phyloP scores from a whole-genome alignment of 2,888 invertebrate genomes.

The Cistogaster globosa region DNA sequence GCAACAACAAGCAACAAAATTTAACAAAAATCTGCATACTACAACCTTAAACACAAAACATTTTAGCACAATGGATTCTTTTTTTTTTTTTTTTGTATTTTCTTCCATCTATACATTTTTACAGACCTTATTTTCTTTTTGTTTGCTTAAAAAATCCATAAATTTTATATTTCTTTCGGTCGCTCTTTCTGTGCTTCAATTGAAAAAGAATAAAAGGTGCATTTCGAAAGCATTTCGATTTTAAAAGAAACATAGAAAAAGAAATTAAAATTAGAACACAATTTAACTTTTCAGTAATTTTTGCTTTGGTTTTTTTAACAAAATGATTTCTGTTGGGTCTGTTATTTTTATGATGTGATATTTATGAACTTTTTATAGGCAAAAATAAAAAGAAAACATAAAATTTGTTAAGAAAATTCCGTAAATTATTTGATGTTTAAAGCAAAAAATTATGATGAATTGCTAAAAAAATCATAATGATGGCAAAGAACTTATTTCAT shows the following conservation, averaged over 20 bases:
- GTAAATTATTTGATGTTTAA: too few relatives aligned
- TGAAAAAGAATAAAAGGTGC: slow-evolving; percentile 56
- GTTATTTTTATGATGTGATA: neutral
- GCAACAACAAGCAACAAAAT: slow-evolving; percentile 1
- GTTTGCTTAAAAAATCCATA: slow-evolving; percentile 38
- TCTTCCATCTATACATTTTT: slow-evolving; percentile 2
- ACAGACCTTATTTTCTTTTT: neutral
- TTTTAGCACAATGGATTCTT: slow-evolving; percentile 42
- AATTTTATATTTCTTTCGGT: slow-evolving; percentile 50
- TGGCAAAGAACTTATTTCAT: too few relatives aligned
- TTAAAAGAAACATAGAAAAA: neutral
- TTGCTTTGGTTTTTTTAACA: neutral
- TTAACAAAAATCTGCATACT: slow-evolving; percentile 31
- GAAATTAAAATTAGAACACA: slow-evolving; percentile 11
- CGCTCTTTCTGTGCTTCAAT: slow-evolving; percentile 44
- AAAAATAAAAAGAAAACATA: too few relatives aligned
- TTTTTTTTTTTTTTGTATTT: neutral
- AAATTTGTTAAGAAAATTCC: too few relatives aligned
- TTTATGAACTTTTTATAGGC: too few relatives aligned
- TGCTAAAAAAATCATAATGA: too few relatives aligned
- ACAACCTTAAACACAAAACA: slow-evolving; percentile 45
- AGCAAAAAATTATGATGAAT: too few relatives aligned
- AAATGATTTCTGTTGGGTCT: slow-evolving; percentile 17
- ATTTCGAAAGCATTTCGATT: slow-evolving; percentile 36
- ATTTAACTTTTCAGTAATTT: slow-evolving; percentile 14